Base-by-base conservation (phyloP, 2,113 vertebrate genomes). In the Nycticryphes semicollaris region DNA sequence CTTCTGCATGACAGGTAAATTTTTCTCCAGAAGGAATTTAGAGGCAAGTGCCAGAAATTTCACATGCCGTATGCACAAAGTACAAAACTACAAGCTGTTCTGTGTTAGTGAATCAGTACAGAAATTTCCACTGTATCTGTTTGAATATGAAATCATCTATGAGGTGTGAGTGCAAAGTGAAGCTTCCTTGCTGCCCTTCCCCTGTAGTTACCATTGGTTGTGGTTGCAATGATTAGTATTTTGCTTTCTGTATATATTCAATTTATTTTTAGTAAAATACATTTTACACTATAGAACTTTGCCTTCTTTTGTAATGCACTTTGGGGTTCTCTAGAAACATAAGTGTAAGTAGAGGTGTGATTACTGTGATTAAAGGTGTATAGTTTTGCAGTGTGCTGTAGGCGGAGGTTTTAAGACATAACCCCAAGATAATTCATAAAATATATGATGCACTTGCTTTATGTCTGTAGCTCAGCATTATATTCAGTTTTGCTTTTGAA, bases 1-100 rank as follows among this genome's bases (percentile, higher is more conserved):
- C 95, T 99, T 99, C 98, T 99, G 99, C 84, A 99, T 99, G 99
- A 99, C 99, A 96, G 99, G 99, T 99, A 93, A 97, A 27, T 37
- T 37, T 73, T 88, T 87, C n/a, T 94, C 30, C 37, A 43, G 51
- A 62, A 76, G 39, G 50, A 24, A 24, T 14, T 47, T 66, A 31
- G 8, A 87, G 33, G 8, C 22, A 68, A 2, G 7, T 66, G 33
- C 13, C 27, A 82, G 31, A 67, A 57, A 25, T 39, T 54, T 82
- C 28, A 68, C 0, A 0, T 37, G 53, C 13, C 15, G 7, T 12
- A 19, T 81, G 45, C 25, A 70, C 31, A 53, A 73, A 60, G 12
- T n/a, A 23, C 19, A 35, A 43, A 69, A 51, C 9, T 13, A 7
- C 8, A 81, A 17, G 21, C 27, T 72, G 5, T 43, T 43, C 9